Evolutionary conservation across 2,888 invertebrate genomes (phyloP).

Genomic region (Helobdella robusta): DNA sequence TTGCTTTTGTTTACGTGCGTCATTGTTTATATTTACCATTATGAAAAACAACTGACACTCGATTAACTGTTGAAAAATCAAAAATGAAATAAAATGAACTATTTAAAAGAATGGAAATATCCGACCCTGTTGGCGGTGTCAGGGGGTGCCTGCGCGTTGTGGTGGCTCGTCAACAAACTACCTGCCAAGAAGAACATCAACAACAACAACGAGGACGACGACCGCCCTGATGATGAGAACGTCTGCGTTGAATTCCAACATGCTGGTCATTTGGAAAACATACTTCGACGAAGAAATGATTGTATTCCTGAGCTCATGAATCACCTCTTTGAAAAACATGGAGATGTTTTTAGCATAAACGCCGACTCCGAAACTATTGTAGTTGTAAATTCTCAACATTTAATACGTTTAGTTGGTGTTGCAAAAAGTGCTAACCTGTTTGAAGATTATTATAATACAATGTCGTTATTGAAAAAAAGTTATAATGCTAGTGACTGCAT

Average conservation of each 20-base stretch:
- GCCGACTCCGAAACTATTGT: background rate
- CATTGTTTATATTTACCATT: no score
- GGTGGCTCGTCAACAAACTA: constrained; percentile 14
- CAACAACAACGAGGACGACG: background rate
- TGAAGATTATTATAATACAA: background rate
- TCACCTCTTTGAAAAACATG: background rate
- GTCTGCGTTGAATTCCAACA: no score
- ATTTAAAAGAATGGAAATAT: no score
- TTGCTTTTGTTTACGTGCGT: no score
- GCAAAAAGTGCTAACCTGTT: background rate
- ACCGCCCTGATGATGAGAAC: background rate
- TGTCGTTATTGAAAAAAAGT: background rate
- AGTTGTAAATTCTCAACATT: constrained; percentile 5
- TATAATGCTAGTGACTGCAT: no score
- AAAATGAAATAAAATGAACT: no score
- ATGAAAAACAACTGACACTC: no score
- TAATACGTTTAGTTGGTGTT: background rate
- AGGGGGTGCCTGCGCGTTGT: constrained; percentile 16
- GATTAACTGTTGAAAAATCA: no score
- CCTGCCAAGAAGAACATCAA: background rate
- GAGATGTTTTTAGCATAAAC: background rate
- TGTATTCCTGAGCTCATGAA: constrained; percentile 2
- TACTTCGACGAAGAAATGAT: background rate
- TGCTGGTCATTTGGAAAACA: no score
- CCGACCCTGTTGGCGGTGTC: no score